Conservation (phyloP, 2,797 vertebrate species). For the Chloroceryle amazona region DNA sequence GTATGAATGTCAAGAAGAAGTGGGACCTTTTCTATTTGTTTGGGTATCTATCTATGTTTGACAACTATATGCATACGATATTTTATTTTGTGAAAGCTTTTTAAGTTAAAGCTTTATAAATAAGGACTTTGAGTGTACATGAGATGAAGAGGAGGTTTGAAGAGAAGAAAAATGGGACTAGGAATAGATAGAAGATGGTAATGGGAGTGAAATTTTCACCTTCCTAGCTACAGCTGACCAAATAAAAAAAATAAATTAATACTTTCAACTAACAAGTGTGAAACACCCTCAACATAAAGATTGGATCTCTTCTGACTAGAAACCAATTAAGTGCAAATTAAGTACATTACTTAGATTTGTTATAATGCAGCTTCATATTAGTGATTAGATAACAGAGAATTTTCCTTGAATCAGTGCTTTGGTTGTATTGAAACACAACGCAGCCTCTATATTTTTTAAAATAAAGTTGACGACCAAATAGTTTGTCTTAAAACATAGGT, state of each 20-base stretch:
- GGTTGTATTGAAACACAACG: neutral
- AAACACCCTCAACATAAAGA: neutral
- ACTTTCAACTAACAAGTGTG: neutral
- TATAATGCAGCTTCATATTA: neutral
- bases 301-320: neutral
- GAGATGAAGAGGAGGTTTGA: neutral
- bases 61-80: too few species aligned
- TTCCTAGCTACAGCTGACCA: neutral
- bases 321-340: neutral
- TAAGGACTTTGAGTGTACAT: neutral
- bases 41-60: neutral
- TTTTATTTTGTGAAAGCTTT: neutral
- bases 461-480: neutral
- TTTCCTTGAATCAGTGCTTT: neutral
- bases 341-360: neutral
- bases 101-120: neutral
- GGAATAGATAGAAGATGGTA: neutral
- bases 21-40: neutral
- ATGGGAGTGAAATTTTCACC: neutral
- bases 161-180: neutral
- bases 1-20: neutral
- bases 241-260: neutral
- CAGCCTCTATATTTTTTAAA: neutral
- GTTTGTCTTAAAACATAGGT: neutral
- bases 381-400: neutral